Conservation (phyloP, 2,888 invertebrate genomes). For the Chrysolina americana region DNA sequence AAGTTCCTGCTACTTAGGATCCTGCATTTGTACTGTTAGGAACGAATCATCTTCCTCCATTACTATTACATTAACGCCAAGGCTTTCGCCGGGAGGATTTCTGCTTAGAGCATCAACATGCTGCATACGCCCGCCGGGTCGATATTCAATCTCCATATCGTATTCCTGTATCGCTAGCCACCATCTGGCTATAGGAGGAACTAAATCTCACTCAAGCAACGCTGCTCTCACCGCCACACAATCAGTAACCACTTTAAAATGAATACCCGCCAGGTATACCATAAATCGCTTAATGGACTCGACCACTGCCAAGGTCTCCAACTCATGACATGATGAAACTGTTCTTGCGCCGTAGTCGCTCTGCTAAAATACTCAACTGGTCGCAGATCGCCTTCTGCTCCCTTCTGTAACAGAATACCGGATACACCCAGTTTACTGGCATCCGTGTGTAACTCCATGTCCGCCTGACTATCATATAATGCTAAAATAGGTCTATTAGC, state of each 20-base stretch:
- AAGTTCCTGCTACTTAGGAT: too few species aligned
- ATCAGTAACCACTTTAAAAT: conserved; percentile 46
- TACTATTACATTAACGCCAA: not conserved
- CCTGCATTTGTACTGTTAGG: too few species aligned
- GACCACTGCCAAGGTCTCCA: conserved; percentile 53
- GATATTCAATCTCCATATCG: conserved; percentile 45
- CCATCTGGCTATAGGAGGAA: conserved; percentile 52
- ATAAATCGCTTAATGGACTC: conserved; percentile 48
- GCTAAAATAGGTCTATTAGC: conserved; percentile 49
- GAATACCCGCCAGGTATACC: conserved; percentile 22
- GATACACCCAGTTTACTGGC: conserved; percentile 51
- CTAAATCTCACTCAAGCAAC: conserved; percentile 47
- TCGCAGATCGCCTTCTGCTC: conserved; percentile 31
- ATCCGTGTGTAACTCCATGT: conserved; percentile 58
- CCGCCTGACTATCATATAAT: conserved; percentile 48
- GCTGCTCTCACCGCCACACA: conserved; percentile 45
- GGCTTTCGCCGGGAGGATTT: not conserved
- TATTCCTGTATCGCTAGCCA: conserved; percentile 51
- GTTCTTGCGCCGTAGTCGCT: conserved; percentile 17
- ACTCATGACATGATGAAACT: conserved; percentile 41
- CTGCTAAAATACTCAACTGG: conserved; percentile 42
- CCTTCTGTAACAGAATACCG: conserved; percentile 54
- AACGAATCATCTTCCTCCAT: too few species aligned
- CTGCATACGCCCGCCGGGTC: conserved; percentile 28
- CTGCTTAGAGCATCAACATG: conserved; percentile 33